Base-by-base conservation (phyloP, 2,888 invertebrate genomes). In the Zele albiditarsus region DNA sequence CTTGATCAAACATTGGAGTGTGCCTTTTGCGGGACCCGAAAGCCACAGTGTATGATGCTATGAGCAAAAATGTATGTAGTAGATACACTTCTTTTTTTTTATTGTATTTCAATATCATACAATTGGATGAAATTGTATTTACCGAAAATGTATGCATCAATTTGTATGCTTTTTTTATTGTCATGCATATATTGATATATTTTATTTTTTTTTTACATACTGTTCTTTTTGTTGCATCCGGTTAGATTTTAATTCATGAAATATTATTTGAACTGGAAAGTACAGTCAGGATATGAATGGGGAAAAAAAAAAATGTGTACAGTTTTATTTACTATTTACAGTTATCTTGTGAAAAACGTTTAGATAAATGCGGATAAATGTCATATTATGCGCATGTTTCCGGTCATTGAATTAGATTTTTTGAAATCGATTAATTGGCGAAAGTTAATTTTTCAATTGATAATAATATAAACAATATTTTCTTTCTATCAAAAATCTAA, bases 1-100 rank as follows among this genome's bases (percentile, higher is more conserved):
- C 69, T 69, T 69, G 58, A 33, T 69, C 25, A 69, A 69, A 69
- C 33, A 69, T 69, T 38, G 58, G 73, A 76, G 77, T 69, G 78
- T 74, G 75, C 76, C 49, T 65, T 65, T 71, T 62, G 46, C 71
- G 31, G 58, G 25, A 20, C 53, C 28, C 20, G n/a, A 31, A 31
- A 31, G 27, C 66, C n/a, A 14, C 66, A 42, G 31, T 20, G 46
- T 25, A 58, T 33, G 27, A 69, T 31, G 38, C 58, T 38, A 57
- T 38, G 58, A 25, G 38, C 33, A 23, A 69, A 58, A 58, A 57
- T 57, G 20, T 53, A 38, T 38, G 8, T 12, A 38, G 38, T 38
- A 4, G 38, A 38, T 58, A 69, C 38, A 38, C 57, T 69, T n/a
- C 16, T n/a, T 27, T 28, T n/a, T 10, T 38, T 57, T 28, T 20